Percentiles rank a stretch among this genome's conserved stretches.
Evolutionary conservation across 2,888 invertebrate genomes (phyloP).

Genomic region (Himalopsyche anomala): DNA sequence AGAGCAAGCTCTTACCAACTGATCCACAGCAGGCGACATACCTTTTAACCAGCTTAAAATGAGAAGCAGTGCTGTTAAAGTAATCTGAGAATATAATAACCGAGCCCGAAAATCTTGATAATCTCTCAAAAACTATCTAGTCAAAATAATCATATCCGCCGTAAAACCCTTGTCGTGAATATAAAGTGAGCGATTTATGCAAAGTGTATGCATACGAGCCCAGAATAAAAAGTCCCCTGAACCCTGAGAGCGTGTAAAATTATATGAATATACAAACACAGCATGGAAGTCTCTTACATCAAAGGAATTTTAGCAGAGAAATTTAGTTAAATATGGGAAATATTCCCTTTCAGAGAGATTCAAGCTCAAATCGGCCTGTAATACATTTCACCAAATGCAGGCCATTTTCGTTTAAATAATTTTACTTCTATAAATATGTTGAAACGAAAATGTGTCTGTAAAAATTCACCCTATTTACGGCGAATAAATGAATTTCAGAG

Average conservation of each 20-base stretch:
- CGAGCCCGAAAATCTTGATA: background rate
- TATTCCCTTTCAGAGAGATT: conserved; percentile 17
- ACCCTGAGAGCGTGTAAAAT: conserved; percentile 32
- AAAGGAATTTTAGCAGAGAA: conserved; percentile 10
- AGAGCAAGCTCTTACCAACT: no score
- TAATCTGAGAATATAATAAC: background rate
- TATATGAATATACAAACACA: conserved; percentile 34
- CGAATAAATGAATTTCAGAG: no score
- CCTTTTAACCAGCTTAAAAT: no score
- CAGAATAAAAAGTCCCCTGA: background rate
- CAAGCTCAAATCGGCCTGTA: background rate
- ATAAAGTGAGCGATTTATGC: conserved; percentile 14
- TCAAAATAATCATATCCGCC: background rate
- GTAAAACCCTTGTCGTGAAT: background rate
- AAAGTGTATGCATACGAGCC: conserved; percentile 17
- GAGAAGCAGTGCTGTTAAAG: no score
- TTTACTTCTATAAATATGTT: background rate
- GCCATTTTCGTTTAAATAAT: conserved; percentile 17
- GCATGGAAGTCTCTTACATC: background rate
- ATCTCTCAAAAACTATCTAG: background rate
- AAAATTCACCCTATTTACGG: no score
- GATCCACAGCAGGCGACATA: no score
- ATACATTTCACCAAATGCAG: background rate
- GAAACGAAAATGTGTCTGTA: background rate
- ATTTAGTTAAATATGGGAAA: conserved; percentile 33